These are phyloP conservation scores for Embidobia sp. DNA, from an alignment of 2,888 invertebrate genomes.

Conservation along the genomic window DNA sequence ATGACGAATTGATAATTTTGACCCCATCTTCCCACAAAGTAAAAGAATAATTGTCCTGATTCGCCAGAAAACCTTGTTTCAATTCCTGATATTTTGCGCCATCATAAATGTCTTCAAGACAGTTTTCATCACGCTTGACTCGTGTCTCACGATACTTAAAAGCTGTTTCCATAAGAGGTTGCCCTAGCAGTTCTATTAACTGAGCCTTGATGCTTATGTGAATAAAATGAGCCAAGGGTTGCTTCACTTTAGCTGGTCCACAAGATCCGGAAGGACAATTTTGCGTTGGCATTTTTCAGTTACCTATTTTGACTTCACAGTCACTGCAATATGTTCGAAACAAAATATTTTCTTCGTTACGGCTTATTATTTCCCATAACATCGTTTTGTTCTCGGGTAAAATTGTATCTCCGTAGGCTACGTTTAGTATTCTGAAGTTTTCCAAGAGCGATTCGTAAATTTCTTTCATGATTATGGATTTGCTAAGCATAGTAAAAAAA, in stretches of 20 bases:
- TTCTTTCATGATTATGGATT: neutral
- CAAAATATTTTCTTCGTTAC: neutral
- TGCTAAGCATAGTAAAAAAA: neutral
- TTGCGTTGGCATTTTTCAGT: conserved; percentile 70
- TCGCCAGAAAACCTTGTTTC: too few species aligned
- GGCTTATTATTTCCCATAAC: neutral
- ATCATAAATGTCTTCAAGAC: too few species aligned
- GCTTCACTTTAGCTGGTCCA: conserved; percentile 17
- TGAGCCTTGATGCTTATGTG: conserved; percentile 23
- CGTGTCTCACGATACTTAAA: too few species aligned
- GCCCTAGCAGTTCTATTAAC: neutral
- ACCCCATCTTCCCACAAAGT: neutral
- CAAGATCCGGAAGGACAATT: conserved; percentile 5
- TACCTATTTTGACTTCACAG: neutral
- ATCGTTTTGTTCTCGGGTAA: neutral
- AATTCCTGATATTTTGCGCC: too few species aligned
- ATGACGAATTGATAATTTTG: neutral
- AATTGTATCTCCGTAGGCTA: neutral
- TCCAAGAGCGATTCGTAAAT: neutral
- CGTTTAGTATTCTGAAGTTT: neutral
- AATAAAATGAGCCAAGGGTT: conserved; percentile 8
- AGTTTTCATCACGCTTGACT: too few species aligned
- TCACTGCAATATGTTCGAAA: neutral
- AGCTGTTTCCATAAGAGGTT: neutral
- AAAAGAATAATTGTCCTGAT: too few species aligned